Evolutionary conservation across 2,888 invertebrate genomes (phyloP).

Genomic region (Melanchra persicariae): DNA sequence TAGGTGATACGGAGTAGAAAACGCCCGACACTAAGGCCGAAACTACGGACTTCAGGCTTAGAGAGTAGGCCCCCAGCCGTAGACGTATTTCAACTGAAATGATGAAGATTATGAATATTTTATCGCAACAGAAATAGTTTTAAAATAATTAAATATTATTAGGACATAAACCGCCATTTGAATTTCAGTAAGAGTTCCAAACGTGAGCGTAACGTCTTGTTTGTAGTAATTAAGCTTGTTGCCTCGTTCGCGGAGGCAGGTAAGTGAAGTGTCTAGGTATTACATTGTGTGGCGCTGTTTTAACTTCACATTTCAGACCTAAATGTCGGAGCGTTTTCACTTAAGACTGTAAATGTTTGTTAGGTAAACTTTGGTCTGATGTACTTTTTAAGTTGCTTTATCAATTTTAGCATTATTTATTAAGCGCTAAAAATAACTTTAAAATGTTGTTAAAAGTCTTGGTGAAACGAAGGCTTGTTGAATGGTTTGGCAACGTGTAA

Average conservation of each 20-base stretch:
- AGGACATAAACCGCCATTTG: background rate
- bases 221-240: conserved; percentile 35
- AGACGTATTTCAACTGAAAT: too few relatives aligned
- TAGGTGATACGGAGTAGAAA: too few relatives aligned
- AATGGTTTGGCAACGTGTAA: too few relatives aligned
- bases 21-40: too few relatives aligned
- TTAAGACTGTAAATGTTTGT: background rate
- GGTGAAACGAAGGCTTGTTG: too few relatives aligned
- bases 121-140: too few relatives aligned
- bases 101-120: too few relatives aligned
- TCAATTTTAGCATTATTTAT: background rate
- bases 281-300: conserved; percentile 12
- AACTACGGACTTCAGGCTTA: too few relatives aligned
- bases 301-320: conserved; percentile 14
- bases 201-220: conserved; percentile 14
- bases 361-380: background rate
- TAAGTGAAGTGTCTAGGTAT: conserved; percentile 6
- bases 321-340: conserved; percentile 20
- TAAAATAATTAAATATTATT: background rate
- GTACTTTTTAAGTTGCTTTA: background rate
- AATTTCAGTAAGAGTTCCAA: conserved; percentile 15
- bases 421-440: background rate
- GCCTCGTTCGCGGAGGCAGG: conserved; percentile 6
- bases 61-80: too few relatives aligned
- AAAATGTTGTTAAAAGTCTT: background rate